These are phyloP conservation scores for Meghimatium bilineatum DNA, from an alignment of 2,888 invertebrate species.

Conservation along the genomic window DNA sequence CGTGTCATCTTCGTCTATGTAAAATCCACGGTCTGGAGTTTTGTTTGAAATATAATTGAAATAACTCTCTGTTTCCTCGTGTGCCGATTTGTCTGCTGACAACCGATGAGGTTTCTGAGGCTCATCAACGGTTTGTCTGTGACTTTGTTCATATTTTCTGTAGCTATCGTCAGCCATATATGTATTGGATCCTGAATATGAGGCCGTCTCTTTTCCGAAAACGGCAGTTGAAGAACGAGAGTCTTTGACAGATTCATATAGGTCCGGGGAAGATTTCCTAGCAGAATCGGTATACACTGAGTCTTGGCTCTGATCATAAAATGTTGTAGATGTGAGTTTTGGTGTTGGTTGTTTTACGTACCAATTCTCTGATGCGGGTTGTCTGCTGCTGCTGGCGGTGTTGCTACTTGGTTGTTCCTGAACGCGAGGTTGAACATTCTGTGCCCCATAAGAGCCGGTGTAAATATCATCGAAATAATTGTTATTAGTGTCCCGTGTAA, in stretches of 20 bases:
- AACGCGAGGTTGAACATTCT: background rate
- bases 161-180: conserved; percentile 5
- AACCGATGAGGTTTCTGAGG: too few relatives aligned
- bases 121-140: background rate
- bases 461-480: conserved; percentile 42
- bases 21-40: background rate
- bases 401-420: background rate
- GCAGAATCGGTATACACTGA: background rate
- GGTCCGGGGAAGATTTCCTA: background rate
- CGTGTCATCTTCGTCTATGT: background rate
- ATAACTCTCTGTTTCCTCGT: conserved; percentile 25
- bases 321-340: background rate
- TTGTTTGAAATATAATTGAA: conserved; percentile 16
- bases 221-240: background rate
- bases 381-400: background rate
- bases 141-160: background rate
- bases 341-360: background rate
- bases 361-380: background rate
- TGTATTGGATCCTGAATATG: background rate
- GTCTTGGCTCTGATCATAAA: background rate
- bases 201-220: background rate
- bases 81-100: background rate
- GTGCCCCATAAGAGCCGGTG: conserved; percentile 21
- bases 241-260: background rate
- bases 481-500: conserved; percentile 14